phyloP scores from a whole-genome alignment of 2,888 invertebrate species.

The Oegoconia quadripuncta region DNA sequence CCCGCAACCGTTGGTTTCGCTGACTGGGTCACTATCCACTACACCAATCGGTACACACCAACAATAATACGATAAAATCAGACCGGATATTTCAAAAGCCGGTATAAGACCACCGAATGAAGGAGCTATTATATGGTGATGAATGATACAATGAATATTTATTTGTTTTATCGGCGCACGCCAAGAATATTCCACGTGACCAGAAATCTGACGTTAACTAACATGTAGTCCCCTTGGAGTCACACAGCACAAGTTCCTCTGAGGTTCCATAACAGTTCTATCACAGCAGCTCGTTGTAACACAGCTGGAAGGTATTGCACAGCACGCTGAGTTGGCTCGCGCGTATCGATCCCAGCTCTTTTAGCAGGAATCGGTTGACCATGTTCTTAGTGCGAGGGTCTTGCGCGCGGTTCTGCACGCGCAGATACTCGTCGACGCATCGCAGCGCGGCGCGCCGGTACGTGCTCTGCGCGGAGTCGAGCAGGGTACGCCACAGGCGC shows the following conservation, averaged over 20 bases:
- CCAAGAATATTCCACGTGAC: too few relatives aligned
- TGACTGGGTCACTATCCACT: too few relatives aligned
- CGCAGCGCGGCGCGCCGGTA: conserved; percentile 21
- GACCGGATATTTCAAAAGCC: too few relatives aligned
- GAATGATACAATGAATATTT: too few relatives aligned
- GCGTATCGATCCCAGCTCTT: conserved; percentile 26
- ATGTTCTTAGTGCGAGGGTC: conserved; percentile 9
- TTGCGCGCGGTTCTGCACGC: conserved; percentile 4
- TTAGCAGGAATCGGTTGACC: conserved; percentile 22
- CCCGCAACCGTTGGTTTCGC: too few relatives aligned
- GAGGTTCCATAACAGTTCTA: not conserved
- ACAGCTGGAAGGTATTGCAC: conserved; percentile 37
- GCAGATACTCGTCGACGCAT: conserved; percentile 24
- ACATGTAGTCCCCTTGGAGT: too few relatives aligned
- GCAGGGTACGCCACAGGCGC: conserved; percentile 32
- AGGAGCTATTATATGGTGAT: too few relatives aligned
- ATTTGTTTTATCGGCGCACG: too few relatives aligned
- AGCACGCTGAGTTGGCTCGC: conserved; percentile 29
- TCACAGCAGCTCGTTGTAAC: conserved; percentile 31
- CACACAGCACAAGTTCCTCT: not conserved
- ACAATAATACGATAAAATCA: too few relatives aligned
- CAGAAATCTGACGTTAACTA: too few relatives aligned
- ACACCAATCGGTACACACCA: too few relatives aligned
- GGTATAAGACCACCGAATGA: too few relatives aligned
- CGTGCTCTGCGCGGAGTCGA: conserved; percentile 24